phyloP scores from a whole-genome alignment of 2,888 invertebrate species.

The Eupeodes latifasciatus region DNA sequence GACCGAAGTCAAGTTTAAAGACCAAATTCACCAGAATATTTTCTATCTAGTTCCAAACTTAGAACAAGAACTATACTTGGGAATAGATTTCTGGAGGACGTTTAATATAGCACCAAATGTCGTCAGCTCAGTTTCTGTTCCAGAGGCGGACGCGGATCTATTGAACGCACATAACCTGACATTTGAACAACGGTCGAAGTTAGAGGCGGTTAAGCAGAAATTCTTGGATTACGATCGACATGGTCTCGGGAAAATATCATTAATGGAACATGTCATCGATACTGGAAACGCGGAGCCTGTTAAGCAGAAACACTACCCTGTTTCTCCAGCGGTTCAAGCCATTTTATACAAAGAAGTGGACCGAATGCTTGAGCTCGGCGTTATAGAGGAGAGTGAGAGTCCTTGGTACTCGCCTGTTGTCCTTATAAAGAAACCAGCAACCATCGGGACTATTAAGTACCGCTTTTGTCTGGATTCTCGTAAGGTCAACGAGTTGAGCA shows the following conservation, averaged over 20 bases:
- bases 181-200: neutral
- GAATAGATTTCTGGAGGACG: no score
- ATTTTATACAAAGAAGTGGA: neutral
- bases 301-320: neutral
- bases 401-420: neutral
- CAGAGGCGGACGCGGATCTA: neutral
- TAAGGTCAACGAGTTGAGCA: no score
- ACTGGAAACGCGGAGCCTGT: neutral
- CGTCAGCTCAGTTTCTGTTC: neutral
- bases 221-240: neutral
- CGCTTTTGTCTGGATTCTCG: no score
- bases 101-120: neutral
- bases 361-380: neutral
- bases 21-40: no score
- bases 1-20: no score
- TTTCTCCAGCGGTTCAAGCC: conserved; percentile 2
- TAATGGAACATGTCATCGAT: neutral
- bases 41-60: no score
- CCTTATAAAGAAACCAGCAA: no score
- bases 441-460: no score
- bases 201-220: neutral
- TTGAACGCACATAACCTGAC: neutral
- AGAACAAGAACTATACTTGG: no score
- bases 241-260: neutral
- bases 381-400: neutral